Evolutionary conservation across 2,888 invertebrate species (phyloP), one percentile per base, ranked within the genome.

Genomic region (Agonopterix heracliana): DNA sequence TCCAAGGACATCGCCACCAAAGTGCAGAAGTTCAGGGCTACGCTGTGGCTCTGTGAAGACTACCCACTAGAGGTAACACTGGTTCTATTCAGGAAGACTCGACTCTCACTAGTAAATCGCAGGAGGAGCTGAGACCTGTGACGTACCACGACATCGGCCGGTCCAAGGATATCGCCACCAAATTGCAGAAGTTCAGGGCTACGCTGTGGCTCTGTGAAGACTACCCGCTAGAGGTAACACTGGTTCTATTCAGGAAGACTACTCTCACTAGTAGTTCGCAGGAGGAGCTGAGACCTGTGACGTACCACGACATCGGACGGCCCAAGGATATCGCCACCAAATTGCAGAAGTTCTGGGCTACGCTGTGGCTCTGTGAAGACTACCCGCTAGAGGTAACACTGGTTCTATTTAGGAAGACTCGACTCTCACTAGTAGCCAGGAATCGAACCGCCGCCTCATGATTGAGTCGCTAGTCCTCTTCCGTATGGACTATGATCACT

Each of bases 121-220:
- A 61, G 0, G 78, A 79, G 12, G 68, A 74, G 36, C 54, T 71
- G 2, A 51, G 52, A 11, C 75, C 78, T 0, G 73, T 81, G 12
- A 93, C 94, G 9, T 93, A 93, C 5, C 89, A 93, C 34, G 98
- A 98, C 81, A 94, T 98, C 60, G 98, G 98, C 4, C 90, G 95
- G 62, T 94, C 96, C 14, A 93, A 93, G 65, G 96, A 98, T 77
- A 89, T 95, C 56, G 92, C 92, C 61, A 94, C 94, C 48, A 98
- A 96, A 83, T 91, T 96, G 68, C 96, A 97, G 84, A 95, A 95
- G 80, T 97, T 97, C 72, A 94, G 94, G 71, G 99, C 98, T 7
- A 98, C 96, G 48, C 84, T 99, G 48, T 99, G 98, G 97, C 90
- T 99, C 48, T 96, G 96, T 71, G 98, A 99, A 81, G 91, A 96